Percentiles rank a stretch among this genome's conserved stretches.
phyloP scores from a whole-genome alignment of 1,140 invertebrate genomes.

The Lucilia cuprina region DNA sequence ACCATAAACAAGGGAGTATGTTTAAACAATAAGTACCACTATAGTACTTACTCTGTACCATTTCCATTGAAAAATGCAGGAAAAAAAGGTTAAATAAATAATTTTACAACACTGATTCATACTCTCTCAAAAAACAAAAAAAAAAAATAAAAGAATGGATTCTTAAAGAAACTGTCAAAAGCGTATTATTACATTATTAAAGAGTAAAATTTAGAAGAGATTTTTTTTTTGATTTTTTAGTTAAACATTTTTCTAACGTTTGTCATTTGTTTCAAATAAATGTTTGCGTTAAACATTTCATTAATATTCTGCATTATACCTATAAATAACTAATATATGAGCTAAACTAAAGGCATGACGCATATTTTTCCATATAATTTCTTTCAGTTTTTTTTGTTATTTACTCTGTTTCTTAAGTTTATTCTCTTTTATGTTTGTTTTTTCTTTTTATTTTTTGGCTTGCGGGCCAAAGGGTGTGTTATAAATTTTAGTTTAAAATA shows the following conservation, averaged over 20 bases:
- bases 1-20: no score
- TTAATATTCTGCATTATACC: background rate
- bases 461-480: background rate
- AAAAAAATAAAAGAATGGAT: background rate
- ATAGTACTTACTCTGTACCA: no score
- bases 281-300: background rate
- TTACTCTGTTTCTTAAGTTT: background rate
- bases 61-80: background rate
- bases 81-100: no score
- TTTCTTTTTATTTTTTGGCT: background rate
- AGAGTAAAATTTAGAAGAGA: no score
- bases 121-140: no score
- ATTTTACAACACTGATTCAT: no score
- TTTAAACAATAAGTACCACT: no score
- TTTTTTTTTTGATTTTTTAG: no score
- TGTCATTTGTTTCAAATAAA: background rate
- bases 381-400: background rate
- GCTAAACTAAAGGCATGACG: background rate
- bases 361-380: background rate
- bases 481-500: background rate
- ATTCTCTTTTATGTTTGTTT: background rate
- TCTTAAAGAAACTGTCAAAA: background rate
- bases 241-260: background rate
- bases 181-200: background rate
- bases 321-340: background rate